These are phyloP conservation scores for Microtus oregoni DNA, from an alignment of 2,113 vertebrate species.

Conservation along the genomic window DNA sequence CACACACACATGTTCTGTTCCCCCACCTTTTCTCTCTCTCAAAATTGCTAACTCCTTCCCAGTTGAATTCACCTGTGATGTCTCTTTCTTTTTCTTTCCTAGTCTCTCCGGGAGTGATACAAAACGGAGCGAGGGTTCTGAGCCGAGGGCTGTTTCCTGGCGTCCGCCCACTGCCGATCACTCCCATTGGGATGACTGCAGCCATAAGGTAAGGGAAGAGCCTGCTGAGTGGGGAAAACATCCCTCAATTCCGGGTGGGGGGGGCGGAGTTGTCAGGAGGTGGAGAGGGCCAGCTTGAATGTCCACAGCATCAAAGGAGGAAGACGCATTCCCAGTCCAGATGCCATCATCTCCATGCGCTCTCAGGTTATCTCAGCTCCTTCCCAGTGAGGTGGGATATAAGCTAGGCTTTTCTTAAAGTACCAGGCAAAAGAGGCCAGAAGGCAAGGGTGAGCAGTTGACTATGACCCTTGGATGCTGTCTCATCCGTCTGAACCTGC, in stretches of 20 bases:
- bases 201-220: constrained; percentile 91
- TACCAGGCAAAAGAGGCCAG: not conserved
- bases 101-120: constrained; percentile 98
- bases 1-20: fast-evolving
- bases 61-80: not conserved
- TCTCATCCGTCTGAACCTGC: not conserved
- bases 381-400: not conserved
- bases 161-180: constrained; percentile 95
- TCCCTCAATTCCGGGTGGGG: fast-evolving
- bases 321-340: not conserved
- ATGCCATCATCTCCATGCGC: not conserved
- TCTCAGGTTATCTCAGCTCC: not conserved
- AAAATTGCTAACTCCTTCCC: not conserved
- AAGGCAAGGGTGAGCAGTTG: not conserved
- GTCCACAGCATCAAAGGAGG: not conserved
- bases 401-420: not conserved
- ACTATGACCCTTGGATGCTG: not conserved
- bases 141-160: constrained; percentile 96
- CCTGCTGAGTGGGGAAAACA: fast-evolving
- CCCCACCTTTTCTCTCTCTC: not conserved
- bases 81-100: constrained; percentile 62
- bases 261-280: not conserved
- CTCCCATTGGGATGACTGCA: constrained; percentile 94
- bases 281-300: not conserved
- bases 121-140: constrained; percentile 96